Evolutionary conservation across 2,888 invertebrate genomes (phyloP).

Genomic region (Matsumyia berberina): DNA sequence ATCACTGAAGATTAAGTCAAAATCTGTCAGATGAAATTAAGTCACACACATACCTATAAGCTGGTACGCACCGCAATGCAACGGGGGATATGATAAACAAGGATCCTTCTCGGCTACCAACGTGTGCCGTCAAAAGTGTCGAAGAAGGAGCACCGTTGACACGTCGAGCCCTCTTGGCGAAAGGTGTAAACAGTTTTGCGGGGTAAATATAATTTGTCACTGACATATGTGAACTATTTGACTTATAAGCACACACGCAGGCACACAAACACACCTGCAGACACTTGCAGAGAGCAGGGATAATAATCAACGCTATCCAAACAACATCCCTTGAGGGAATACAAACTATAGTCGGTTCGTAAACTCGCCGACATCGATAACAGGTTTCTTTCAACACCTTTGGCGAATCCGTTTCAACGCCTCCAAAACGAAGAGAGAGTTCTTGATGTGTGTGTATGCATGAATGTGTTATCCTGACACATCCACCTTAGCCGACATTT

Average conservation of each 20-base stretch:
- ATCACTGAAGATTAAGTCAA: slow-evolving; percentile 69
- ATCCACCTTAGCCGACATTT: slow-evolving; percentile 71
- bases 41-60: slow-evolving; percentile 46
- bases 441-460: slow-evolving; percentile 13
- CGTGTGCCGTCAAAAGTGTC: slow-evolving; percentile 17
- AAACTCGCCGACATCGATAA: slow-evolving; percentile 73
- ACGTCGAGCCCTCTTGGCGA: slow-evolving; percentile 19
- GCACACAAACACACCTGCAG: not conserved
- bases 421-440: slow-evolving; percentile 29
- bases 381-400: slow-evolving; percentile 75
- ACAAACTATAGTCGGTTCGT: slow-evolving; percentile 60
- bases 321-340: slow-evolving; percentile 29
- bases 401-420: slow-evolving; percentile 69
- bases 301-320: slow-evolving; percentile 56
- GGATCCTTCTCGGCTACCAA: slow-evolving; percentile 21
- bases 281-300: slow-evolving; percentile 42
- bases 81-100: slow-evolving; percentile 42
- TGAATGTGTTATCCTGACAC: slow-evolving; percentile 55
- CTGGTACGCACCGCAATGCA: slow-evolving; percentile 48
- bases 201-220: slow-evolving; percentile 74
- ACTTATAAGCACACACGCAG: slow-evolving; percentile 43
- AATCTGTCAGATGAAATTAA: slow-evolving; percentile 74
- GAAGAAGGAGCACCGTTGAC: slow-evolving; percentile 30
- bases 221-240: slow-evolving; percentile 74
- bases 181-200: slow-evolving; percentile 71